A percentile compares a stretch with the other conserved stretches of the same genome.
Evolutionary conservation across 2,797 vertebrate species (phyloP).

Genomic region (Gymnoscopelus microlampas): DNA sequence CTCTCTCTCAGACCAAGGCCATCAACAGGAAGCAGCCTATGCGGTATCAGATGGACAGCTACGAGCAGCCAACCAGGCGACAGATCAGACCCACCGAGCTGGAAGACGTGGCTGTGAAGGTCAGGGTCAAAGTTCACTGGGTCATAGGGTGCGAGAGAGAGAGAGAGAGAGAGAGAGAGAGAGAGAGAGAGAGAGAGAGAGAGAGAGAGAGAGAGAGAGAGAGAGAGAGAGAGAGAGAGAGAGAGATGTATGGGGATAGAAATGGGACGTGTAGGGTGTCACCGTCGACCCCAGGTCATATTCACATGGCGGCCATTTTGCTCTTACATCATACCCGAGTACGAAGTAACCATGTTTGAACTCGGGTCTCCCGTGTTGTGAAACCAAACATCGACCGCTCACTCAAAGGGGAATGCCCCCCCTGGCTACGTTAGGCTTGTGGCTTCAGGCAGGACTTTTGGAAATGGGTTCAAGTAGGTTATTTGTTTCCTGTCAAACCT

Average conservation of each 20-base stretch:
- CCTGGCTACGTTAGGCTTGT: too few species aligned
- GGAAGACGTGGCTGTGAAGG: slow-evolving; percentile 94
- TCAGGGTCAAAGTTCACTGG: slow-evolving; percentile 66
- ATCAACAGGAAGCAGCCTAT: slow-evolving; percentile 95
- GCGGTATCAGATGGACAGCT: slow-evolving; percentile 91
- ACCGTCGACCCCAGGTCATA: too few species aligned
- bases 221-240: neutral
- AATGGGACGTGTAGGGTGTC: too few species aligned
- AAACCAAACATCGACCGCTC: too few species aligned
- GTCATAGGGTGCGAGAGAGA: neutral
- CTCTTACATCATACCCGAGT: too few species aligned
- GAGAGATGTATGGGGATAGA: neutral
- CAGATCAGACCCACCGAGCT: slow-evolving; percentile 84
- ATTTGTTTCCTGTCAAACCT: too few species aligned
- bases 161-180: slow-evolving; percentile 5
- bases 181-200: neutral
- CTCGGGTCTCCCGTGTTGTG: too few species aligned
- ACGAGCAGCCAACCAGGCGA: slow-evolving; percentile 86
- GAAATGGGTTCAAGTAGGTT: too few species aligned
- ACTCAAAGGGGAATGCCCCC: too few species aligned
- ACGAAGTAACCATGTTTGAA: too few species aligned
- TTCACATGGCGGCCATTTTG: too few species aligned
- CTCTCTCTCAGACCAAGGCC: slow-evolving; percentile 85
- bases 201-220: neutral
- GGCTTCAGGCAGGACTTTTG: too few species aligned